phyloP scores from a whole-genome alignment of 2,888 invertebrate species.

The Isotomurus palustris region DNA sequence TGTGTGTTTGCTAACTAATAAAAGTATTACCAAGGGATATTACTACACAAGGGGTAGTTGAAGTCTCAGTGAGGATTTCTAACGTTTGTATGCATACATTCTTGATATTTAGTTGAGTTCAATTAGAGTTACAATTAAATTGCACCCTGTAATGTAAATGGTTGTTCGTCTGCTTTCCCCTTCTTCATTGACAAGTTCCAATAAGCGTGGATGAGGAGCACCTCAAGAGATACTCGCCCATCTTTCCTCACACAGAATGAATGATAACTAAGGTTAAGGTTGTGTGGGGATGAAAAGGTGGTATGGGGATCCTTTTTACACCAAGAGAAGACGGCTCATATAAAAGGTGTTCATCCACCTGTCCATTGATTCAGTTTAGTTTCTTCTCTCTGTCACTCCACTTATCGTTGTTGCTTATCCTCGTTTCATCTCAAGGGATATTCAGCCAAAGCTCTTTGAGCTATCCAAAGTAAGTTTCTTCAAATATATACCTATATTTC shows the following conservation, averaged over 20 bases:
- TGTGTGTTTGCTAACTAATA: too few species aligned
- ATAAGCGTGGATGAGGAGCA: neutral
- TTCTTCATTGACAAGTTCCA: conserved; percentile 9
- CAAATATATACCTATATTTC: too few species aligned
- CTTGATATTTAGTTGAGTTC: too few species aligned
- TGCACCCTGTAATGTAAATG: too few species aligned
- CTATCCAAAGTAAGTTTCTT: too few species aligned
- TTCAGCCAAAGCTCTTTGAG: too few species aligned
- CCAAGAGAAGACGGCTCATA: conserved; percentile 31
- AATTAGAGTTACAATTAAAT: too few species aligned
- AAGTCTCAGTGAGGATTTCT: neutral
- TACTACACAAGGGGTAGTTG: neutral
- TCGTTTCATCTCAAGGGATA: conserved; percentile 27
- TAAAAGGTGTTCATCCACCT: conserved; percentile 45
- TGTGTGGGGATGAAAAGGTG: neutral
- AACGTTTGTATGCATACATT: neutral
- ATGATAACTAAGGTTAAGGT: neutral
- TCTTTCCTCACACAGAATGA: neutral
- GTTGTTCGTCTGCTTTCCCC: conserved; percentile 12
- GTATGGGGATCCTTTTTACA: conserved; percentile 3
- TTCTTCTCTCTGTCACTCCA: conserved; percentile 19
- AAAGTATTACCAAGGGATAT: neutral
- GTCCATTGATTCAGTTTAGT: conserved; percentile 46
- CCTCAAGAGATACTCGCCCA: neutral
- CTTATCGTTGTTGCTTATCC: conserved; percentile 14